These are phyloP conservation scores for Ostrea edulis DNA, from an alignment of 1,140 invertebrate genomes.

Conservation along the genomic window DNA sequence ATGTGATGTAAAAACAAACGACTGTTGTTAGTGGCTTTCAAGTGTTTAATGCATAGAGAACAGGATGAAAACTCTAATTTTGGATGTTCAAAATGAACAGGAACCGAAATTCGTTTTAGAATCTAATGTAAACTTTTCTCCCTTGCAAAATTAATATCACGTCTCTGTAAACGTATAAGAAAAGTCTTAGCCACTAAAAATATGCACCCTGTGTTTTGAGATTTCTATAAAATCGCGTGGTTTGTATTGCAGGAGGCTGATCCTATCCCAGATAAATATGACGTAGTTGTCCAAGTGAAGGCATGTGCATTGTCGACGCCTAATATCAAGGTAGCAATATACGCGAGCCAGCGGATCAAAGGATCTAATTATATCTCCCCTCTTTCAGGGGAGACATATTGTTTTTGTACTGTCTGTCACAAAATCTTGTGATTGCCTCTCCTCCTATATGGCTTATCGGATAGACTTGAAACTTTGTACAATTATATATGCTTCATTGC, in stretches of 20 bases:
- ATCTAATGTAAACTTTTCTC: not conserved
- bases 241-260: slow-evolving; percentile 72
- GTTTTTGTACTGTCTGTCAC: too few species aligned
- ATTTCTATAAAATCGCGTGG: not conserved
- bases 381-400: too few species aligned
- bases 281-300: slow-evolving; percentile 80
- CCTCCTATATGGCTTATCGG: too few species aligned
- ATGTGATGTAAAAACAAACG: not conserved
- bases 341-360: too few species aligned
- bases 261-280: slow-evolving; percentile 76
- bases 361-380: too few species aligned
- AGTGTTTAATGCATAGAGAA: not conserved
- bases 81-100: slow-evolving; percentile 1
- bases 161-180: not conserved
- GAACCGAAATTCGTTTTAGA: slow-evolving; percentile 9
- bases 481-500: too few species aligned
- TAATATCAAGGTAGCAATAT: slow-evolving; percentile 71
- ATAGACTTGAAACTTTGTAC: too few species aligned
- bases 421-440: too few species aligned
- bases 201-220: too few species aligned
- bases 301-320: slow-evolving; percentile 79
- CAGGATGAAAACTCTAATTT: not conserved
- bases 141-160: not conserved
- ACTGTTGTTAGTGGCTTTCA: not conserved
- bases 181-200: too few species aligned